Percentiles rank a stretch among this genome's conserved stretches.
Conservation (phyloP, 2,797 vertebrate species). For the Halcyon smyrnensis region DNA sequence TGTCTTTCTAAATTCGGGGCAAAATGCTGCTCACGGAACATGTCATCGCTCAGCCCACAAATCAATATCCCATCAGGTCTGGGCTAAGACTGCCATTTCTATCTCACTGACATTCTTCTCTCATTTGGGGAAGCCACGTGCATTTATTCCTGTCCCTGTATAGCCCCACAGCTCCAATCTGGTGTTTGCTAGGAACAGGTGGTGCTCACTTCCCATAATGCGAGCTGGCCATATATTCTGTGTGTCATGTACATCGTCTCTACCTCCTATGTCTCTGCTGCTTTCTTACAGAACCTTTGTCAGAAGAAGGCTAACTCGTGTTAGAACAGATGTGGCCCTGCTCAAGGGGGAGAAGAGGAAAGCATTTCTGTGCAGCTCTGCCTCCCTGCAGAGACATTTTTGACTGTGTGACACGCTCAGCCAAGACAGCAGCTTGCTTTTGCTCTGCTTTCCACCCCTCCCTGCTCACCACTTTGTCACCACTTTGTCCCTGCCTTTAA, state of each 20-base stretch:
- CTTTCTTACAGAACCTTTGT: slow-evolving; percentile 31
- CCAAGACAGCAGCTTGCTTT: slow-evolving; percentile 33
- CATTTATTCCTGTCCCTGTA: not conserved
- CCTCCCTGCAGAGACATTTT: slow-evolving; percentile 14
- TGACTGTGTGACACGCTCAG: not conserved
- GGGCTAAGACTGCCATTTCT: not conserved
- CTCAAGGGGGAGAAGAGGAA: not conserved
- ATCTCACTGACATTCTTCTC: not conserved
- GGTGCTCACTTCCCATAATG: slow-evolving; percentile 9
- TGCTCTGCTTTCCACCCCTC: not conserved
- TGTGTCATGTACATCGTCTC: not conserved
- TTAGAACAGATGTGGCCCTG: slow-evolving; percentile 27
- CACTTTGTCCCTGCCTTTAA: slow-evolving; percentile 41
- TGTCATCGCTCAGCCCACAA: not conserved
- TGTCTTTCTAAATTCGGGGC: not conserved
- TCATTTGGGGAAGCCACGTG: not conserved
- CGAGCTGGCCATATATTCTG: not conserved
- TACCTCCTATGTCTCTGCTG: not conserved
- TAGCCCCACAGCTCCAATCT: slow-evolving; percentile 55
- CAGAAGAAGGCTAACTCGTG: not conserved
- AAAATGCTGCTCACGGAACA: not conserved
- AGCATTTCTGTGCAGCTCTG: slow-evolving; percentile 1
- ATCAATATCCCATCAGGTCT: not conserved
- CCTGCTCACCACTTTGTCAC: slow-evolving; percentile 51
- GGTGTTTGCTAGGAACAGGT: slow-evolving; percentile 59